A percentile compares a stretch with the other conserved stretches of the same genome.
Evolutionary conservation across 1,140 invertebrate genomes (phyloP).

Genomic region (Orussus abietinus): DNA sequence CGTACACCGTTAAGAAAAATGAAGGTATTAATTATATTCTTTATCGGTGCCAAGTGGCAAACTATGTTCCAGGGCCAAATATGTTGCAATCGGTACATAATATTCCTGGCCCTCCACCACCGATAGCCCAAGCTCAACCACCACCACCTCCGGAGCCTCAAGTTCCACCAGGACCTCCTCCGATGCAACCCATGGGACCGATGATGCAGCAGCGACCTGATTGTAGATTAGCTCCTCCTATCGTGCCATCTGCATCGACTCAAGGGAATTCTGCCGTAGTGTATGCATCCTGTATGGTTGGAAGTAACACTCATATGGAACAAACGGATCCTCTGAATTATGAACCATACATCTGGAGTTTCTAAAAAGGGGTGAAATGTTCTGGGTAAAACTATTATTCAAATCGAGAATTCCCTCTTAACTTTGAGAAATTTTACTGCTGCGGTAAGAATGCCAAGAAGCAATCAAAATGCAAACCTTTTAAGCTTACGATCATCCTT

Average conservation of each 20-base stretch:
- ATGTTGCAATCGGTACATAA: slow-evolving; percentile 37
- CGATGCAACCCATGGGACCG: slow-evolving; percentile 36
- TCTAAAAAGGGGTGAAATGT: slow-evolving; percentile 25
- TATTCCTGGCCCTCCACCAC: slow-evolving; percentile 23
- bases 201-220: slow-evolving; percentile 42
- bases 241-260: slow-evolving; percentile 29
- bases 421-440: too few relatives aligned
- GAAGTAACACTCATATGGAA: slow-evolving; percentile 40
- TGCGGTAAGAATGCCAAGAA: too few relatives aligned
- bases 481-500: too few relatives aligned
- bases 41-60: slow-evolving; percentile 21
- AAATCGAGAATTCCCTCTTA: too few relatives aligned
- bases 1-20: slow-evolving; percentile 2
- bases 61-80: slow-evolving; percentile 30
- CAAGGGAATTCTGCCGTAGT: slow-evolving; percentile 27
- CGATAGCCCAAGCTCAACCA: slow-evolving; percentile 15
- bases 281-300: slow-evolving; percentile 46
- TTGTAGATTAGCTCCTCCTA: slow-evolving; percentile 36
- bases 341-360: slow-evolving; percentile 51
- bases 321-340: slow-evolving; percentile 47
- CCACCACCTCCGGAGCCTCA: slow-evolving; percentile 18
- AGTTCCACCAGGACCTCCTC: slow-evolving; percentile 19
- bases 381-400: background rate
- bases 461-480: too few relatives aligned
- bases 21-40: slow-evolving; percentile 10